Base-by-base conservation (phyloP, 2,113 vertebrate species). In the Sapayoa aenigma region DNA sequence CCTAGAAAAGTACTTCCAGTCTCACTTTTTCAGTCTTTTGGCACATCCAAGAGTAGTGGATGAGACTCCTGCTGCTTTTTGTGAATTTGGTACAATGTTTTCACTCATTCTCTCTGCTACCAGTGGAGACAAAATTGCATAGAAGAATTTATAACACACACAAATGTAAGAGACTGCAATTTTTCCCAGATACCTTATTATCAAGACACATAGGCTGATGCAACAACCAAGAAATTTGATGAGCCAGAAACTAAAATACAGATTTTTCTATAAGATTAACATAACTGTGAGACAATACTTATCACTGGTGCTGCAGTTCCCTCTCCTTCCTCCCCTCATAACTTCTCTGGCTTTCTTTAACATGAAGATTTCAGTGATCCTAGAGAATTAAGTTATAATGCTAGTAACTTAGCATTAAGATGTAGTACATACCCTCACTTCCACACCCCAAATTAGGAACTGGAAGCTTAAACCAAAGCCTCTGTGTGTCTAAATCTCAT, bases 151-250 rank as follows among this genome's bases (percentile, higher is more conserved):
- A 10, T 5, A 68, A 75, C 50, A 76, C 35, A 63, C 21, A 59
- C 14, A 49, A 82, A 75, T 16, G 62, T 49, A 94, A 91, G 8
- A 87, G 82, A 35, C 21, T 44, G 81, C 41, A 90, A 50, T 77
- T 88, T 86, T 68, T 85, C 67, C 19, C 68, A 93, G 72, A 62
- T 33, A 79, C 30, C 59, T 91, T 74, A 44, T 52, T 81, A 88
- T 14, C 44, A 25, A 77, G 87, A 30, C 28, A 46, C 4, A 87
- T 0, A 63, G 56, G 60, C 73, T 96, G 93, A 96, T 50, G 95
- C 49, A 97, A 94, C 35, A 85, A 23, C 10, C 10, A 42, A 79
- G 92, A 96, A 96, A 95, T 53, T 25, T 17, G 37, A 92, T 65
- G 39, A 92, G 65, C 3, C 41, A 84, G 75, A 89, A 93, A 81